Evolutionary conservation across 2,888 invertebrate genomes (phyloP), one percentile per base, ranked within the genome.

Genomic region (Oligia latruncula): DNA sequence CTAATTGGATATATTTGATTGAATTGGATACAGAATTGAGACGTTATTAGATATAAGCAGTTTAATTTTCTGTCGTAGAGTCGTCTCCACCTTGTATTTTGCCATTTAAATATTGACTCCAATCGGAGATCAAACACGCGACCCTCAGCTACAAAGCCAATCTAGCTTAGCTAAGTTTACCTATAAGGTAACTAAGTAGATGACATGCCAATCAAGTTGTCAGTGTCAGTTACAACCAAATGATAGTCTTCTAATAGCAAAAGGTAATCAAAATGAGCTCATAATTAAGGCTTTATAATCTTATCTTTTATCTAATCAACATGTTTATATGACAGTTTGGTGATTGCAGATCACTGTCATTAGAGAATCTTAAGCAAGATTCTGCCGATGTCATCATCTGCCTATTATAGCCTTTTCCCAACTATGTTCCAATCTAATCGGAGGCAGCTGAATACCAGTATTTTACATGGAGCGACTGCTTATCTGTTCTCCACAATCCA

Each of bases 61-160:
- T 46, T 46, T 46, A 49, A 49, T 13, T 49, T 49, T 2, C 1
- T 49, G 13, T 49, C 46, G 13, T 13, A 13, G 13, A 2, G 46
- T 46, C 46, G 13, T 46, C 13, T 13, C 49, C 13, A 15, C 49
- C 49, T 13, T 13, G 49, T 49, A 58, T 20, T 67, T 43, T 68
- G 43, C n/a, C 58, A 75, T 75, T 75, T 60, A 49, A 60, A 74
- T 74, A 60, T 71, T 46, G n/a, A 35, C 46, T 46, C 2, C 75
- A 46, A 46, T 13, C 35, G 8, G 46, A 35, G 71, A 23, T n/a
- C 60, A 71, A n/a, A n/a, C 60, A 2, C 35, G 46, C 49, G 49
- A 71, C 71, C 35, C 11, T 46, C 17, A 43, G 46, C 46, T 6
- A 75, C 35, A n/a, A 35, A 60, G 17, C 52, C n/a, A 20, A 74